phyloP scores from a whole-genome alignment of 2,888 invertebrate species.

The Caenorhabditis sp. region DNA sequence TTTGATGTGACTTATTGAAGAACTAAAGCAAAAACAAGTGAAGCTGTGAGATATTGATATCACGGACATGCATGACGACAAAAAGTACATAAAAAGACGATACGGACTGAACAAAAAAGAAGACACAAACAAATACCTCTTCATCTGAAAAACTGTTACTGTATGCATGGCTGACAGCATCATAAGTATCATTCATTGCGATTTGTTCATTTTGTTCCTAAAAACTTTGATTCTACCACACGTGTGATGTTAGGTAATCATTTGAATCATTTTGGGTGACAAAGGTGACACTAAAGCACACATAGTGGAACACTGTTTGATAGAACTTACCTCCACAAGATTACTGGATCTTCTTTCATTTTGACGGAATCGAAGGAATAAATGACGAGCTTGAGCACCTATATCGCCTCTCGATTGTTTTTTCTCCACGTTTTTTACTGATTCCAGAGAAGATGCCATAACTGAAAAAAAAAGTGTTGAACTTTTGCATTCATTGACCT shows the following conservation, averaged over 20 bases:
- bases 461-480: conserved; percentile 49
- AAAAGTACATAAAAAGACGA: too few species aligned
- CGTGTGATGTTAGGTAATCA: background rate
- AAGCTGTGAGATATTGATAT: background rate
- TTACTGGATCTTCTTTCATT: conserved; percentile 39
- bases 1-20: background rate
- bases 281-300: conserved; percentile 3
- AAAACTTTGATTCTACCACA: conserved; percentile 8
- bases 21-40: too few species aligned
- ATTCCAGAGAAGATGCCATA: conserved; percentile 55
- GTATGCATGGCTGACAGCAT: conserved; percentile 50
- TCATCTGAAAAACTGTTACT: conserved; percentile 57
- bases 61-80: background rate
- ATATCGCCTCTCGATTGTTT: conserved; percentile 32
- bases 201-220: conserved; percentile 44
- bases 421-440: conserved; percentile 44
- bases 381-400: conserved; percentile 34
- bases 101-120: background rate
- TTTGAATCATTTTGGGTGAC: background rate
- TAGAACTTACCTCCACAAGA: conserved; percentile 49
- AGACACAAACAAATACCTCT: conserved; percentile 22
- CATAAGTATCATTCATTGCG: conserved; percentile 39
- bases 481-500: too few species aligned
- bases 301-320: conserved; percentile 5
- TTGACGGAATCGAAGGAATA: conserved; percentile 35